Evolutionary conservation across 2,113 vertebrate species (phyloP), one percentile per base, ranked within the genome.

Genomic region (Saiga tatarica): DNA sequence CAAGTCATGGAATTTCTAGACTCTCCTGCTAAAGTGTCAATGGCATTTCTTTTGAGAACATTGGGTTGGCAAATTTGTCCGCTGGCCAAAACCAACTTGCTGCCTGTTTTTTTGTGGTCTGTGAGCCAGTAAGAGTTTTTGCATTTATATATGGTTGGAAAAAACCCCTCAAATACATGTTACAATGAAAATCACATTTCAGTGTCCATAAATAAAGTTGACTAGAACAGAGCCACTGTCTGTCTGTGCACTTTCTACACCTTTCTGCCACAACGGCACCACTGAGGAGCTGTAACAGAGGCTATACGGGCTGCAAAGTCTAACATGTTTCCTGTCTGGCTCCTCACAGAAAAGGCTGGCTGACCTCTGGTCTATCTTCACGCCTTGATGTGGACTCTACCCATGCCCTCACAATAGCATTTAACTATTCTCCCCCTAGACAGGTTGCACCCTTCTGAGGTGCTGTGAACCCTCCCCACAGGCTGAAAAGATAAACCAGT

Each of bases 401-500:
- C n/a, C 9, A 28, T 42, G 47, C 42, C 25, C 53, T 78, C 71
- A 36, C 14, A 74, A 50, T 5, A 76, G 45, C 45, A 94, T 76
- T 93, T 53, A 90, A 91, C 60, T n/a, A 64, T 59, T 92, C 57
- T 94, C 53, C 92, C 83, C 62, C 62, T 36, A 60, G 45, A 84
- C 7, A 53, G 10, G 52, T 26, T 88, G 92, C 60, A 76, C 52
- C 71, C 30, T 83, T 94, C 42, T 42, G 45, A 96, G 78, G 53
- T 62, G 79, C 78, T 91, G 60, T 74, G n/a, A 97, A n/a, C 55
- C 91, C 88, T 86, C 88, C 71, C 82, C 93, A 76, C 47, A 76
- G 67, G 71, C 91, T 95, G 94, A 90, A 93, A 95, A 97, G 50
- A 98, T 64, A 95, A 97, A 97, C 88, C 95, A 98, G 87, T 87